phyloP scores from a whole-genome alignment of 2,113 vertebrate genomes.

The Condylura cristata region DNA sequence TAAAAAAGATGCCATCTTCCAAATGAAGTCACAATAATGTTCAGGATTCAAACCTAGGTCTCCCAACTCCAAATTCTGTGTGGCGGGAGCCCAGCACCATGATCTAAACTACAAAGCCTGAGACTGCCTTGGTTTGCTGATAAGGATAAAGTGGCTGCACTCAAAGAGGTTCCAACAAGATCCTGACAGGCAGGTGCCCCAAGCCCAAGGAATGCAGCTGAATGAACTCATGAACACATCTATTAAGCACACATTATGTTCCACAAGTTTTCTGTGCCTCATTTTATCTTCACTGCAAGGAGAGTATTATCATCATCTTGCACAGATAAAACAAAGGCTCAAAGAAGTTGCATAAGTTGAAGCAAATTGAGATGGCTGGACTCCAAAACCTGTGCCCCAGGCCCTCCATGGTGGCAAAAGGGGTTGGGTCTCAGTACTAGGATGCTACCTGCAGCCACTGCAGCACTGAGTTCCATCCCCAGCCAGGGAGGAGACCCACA shows the following conservation, averaged over 20 bases:
- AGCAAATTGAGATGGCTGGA: neutral
- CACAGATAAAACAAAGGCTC: conserved; percentile 18
- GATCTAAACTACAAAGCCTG: neutral
- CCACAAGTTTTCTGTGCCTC: neutral
- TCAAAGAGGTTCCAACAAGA: neutral
- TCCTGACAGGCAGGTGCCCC: neutral
- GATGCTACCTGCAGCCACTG: too few relatives aligned
- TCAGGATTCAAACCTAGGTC: neutral
- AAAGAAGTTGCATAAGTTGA: neutral
- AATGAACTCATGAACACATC: neutral
- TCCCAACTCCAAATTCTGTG: neutral
- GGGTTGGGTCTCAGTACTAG: too few relatives aligned
- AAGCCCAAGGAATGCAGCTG: neutral
- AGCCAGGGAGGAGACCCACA: too few relatives aligned
- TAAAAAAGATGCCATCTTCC: neutral
- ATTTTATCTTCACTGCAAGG: neutral
- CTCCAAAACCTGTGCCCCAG: neutral
- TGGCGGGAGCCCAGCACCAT: neutral
- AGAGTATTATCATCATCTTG: neutral
- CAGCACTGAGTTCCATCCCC: too few relatives aligned
- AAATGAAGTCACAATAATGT: neutral
- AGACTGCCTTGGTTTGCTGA: neutral
- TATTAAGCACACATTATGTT: too few relatives aligned
- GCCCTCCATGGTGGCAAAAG: too few relatives aligned
- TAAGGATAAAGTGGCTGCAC: neutral